Evolutionary conservation across 2,888 invertebrate species (phyloP).

Genomic region (Parnassius mnemosyne): DNA sequence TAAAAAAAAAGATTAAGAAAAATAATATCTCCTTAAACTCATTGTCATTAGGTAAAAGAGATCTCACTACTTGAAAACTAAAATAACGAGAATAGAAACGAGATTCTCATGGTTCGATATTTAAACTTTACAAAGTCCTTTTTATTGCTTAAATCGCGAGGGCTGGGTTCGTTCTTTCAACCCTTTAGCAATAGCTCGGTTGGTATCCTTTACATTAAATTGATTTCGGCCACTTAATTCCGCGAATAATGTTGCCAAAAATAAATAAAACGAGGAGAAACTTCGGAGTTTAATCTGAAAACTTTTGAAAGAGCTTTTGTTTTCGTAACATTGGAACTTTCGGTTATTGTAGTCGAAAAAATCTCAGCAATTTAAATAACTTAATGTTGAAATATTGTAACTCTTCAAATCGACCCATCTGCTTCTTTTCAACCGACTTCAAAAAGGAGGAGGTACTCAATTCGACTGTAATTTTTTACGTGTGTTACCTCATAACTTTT

Average conservation of each 20-base stretch:
- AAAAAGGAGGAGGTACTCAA: too few species aligned
- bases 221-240: constrained; percentile 27
- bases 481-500: too few species aligned
- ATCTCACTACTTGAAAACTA: constrained; percentile 1
- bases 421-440: too few species aligned
- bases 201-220: constrained; percentile 21
- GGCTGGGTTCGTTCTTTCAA: constrained; percentile 20
- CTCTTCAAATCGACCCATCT: too few species aligned
- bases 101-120: neutral
- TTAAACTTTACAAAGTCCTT: constrained; percentile 8
- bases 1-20: too few species aligned
- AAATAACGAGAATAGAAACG: constrained; percentile 1
- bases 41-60: neutral
- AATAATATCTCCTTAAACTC: too few species aligned
- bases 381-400: too few species aligned
- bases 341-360: neutral
- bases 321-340: constrained; percentile 10
- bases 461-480: too few species aligned
- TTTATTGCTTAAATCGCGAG: constrained; percentile 18
- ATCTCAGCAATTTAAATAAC: neutral
- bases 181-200: constrained; percentile 21
- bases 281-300: constrained; percentile 14
- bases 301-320: constrained; percentile 9
- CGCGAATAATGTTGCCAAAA: constrained; percentile 15
- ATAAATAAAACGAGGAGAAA: constrained; percentile 16